phyloP scores from a whole-genome alignment of 1,140 invertebrate species.

The Bilobella aurantiaca region DNA sequence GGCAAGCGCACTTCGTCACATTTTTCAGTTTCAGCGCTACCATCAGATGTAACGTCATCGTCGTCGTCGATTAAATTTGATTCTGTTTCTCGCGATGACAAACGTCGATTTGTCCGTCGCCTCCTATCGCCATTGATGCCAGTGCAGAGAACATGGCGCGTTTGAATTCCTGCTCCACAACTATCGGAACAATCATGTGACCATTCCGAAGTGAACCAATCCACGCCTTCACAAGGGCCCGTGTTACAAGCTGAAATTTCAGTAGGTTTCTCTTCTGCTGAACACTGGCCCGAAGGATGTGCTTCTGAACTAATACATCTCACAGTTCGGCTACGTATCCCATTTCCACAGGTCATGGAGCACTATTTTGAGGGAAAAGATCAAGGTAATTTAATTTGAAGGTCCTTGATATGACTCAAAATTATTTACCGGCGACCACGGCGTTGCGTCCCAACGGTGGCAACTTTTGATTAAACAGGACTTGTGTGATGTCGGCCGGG shows the following conservation, averaged over 20 bases:
- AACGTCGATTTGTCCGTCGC: not conserved
- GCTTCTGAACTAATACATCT: slow-evolving; percentile 38
- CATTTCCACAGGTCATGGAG: slow-evolving; percentile 45
- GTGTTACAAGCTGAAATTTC: slow-evolving; percentile 45
- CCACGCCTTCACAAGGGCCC: slow-evolving; percentile 32
- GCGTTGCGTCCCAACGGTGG: slow-evolving; percentile 30
- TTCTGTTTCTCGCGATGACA: slow-evolving; percentile 13
- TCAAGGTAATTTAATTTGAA: not conserved
- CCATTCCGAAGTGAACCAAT: slow-evolving; percentile 32
- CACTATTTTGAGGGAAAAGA: slow-evolving; percentile 40
- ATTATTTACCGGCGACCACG: slow-evolving; percentile 37
- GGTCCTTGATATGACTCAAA: not conserved
- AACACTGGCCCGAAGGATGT: slow-evolving; percentile 37
- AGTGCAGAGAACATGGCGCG: slow-evolving; percentile 51
- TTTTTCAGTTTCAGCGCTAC: slow-evolving; percentile 3
- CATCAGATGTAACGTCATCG: slow-evolving; percentile 35
- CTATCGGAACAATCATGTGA: slow-evolving; percentile 40
- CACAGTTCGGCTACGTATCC: slow-evolving; percentile 42
- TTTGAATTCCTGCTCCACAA: slow-evolving; percentile 55
- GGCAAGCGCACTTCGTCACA: slow-evolving; percentile 49
- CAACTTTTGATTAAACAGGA: slow-evolving; percentile 30
- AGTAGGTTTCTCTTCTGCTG: slow-evolving; percentile 35
- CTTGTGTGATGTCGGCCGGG: slow-evolving; percentile 30
- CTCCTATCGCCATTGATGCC: slow-evolving; percentile 39
- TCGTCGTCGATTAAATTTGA: slow-evolving; percentile 35